Conservation (phyloP, 2,113 vertebrate species). For the Halcyon malimbica region DNA sequence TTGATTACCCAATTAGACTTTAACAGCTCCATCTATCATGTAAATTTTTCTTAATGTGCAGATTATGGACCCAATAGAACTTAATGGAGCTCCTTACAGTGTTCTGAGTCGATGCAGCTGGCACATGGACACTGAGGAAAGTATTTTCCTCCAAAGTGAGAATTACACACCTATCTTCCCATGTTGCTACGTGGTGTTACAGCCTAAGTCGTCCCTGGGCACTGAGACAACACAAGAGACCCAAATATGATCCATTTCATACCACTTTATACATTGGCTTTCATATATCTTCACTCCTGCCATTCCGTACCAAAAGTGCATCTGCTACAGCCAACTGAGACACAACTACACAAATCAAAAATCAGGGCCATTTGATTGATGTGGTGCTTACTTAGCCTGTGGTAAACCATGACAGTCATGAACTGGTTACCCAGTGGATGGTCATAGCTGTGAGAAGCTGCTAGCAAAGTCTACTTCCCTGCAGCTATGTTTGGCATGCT, state of each 20-base stretch:
- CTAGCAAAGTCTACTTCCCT: not conserved
- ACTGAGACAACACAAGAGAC: not conserved
- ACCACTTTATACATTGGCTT: not conserved
- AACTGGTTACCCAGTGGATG: not conserved
- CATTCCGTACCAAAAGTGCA: not conserved
- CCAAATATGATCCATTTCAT: not conserved
- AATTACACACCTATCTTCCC: not conserved
- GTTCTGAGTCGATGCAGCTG: constrained; percentile 57
- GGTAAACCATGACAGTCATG: not conserved
- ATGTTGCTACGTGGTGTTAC: not conserved
- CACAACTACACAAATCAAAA: not conserved
- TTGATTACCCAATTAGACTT: constrained; percentile 71
- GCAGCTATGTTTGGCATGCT: fast-evolving
- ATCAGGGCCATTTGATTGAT: not conserved
- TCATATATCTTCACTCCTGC: not conserved
- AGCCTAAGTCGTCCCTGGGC: not conserved
- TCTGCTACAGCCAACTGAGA: not conserved
- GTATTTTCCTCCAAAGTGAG: not conserved
- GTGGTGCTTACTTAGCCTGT: too few species aligned
- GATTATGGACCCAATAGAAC: constrained; percentile 71
- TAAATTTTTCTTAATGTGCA: constrained; percentile 68
- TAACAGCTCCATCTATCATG: constrained; percentile 69
- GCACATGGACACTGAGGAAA: constrained; percentile 42
- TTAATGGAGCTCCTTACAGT: constrained; percentile 67
- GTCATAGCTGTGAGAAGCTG: not conserved